Evolutionary conservation across 2,797 vertebrate genomes (phyloP), one percentile per base, ranked within the genome.

Genomic region (Limosa lapponica): DNA sequence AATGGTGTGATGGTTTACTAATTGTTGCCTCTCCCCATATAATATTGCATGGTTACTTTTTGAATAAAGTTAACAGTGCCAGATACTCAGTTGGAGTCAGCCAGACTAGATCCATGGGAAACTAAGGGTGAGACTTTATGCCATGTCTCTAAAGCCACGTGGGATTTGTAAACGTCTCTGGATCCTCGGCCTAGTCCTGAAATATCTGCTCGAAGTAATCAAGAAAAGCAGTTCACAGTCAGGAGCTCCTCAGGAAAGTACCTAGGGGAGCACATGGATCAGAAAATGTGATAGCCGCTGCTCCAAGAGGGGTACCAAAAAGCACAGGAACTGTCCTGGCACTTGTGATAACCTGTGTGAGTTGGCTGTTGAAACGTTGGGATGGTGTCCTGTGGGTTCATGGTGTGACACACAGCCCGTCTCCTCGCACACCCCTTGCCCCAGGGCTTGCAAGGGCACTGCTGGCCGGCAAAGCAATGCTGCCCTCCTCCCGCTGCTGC

Each of bases 391-490:
- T 25, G 16, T 9, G 62, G 66, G 41, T 17, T 88, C 23, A 5
- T 34, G 75, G n/a, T 30, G 43, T 86, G 71, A 20, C 65, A 72
- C 30, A 17, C 20, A 69, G 58, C 52, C 52, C 82, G 70, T 23
- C 15, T 80, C 25, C 79, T 49, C 2, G 1, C 69, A 49, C 44
- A 37, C 2, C 37, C 27, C 6, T 8, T 10, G 8, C 22, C 61
- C 36, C 37, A 37, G 28, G 55, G 30, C 30, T 85, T 28, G 49
- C 1, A 2, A 14, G 19, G 32, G 30, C 58, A n/a, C 44, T 34
- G 24, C 30, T n/a, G 85, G 30, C 34, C 0, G 11, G 30, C 34
- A 49, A 4, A 39, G 24, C 22, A 57, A 1, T 0, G 0, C 41
- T 75, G 62, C 22, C 34, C 34, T 44, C 34, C 79, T 48, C 37